Base-by-base conservation (phyloP, 2,797 vertebrate species). In the Acipenser oxyrinchus region DNA sequence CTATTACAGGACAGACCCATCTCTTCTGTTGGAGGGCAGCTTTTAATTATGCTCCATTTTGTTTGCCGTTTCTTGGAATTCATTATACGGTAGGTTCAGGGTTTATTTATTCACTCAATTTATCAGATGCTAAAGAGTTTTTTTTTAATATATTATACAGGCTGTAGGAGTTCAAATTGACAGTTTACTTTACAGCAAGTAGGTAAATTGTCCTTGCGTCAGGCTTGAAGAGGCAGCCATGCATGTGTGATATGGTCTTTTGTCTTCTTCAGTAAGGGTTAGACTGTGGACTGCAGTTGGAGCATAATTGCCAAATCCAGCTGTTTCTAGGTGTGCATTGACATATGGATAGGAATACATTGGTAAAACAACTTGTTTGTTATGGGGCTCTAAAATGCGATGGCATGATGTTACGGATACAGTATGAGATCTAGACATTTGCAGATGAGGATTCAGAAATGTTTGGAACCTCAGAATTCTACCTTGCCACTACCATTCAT, bases 1-100 rank as follows among this genome's bases (percentile, higher is more conserved):
- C 65, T 53, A 62, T 63, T 49, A 63, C 12, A 63, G 55, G 64
- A 62, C 7, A 7, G 15, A 58, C 49, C 13, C 48, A 48, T 68
- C 60, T 49, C 49, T 64, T 1, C 51, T 23, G 63, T 49, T 64
- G 51, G 52, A 62, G 63, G 74, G 68, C 23, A 71, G 65, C 70
- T 68, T 62, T 58, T n/a, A 58, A 58, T 58, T 11, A 58, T 58
- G 55, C 15, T n/a, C 55, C 15, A 58, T n/a, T 7, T 6, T n/a
- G 8, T 11, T 58, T 11, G 55, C 55, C 12, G 7, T 58, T 58
- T 58, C 10, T 58, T 13, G 11, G 15, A 37, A 37, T 37, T 37
- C 37, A 37, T 37, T 13, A 58, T 58, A 11, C 55, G 15, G 55
- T n/a, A 58, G 55, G 52, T 53, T 53, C 52, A 53, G 52, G 52